These are phyloP conservation scores for Halocaridina rubra DNA, from an alignment of 2,888 invertebrate genomes.

Conservation along the genomic window DNA sequence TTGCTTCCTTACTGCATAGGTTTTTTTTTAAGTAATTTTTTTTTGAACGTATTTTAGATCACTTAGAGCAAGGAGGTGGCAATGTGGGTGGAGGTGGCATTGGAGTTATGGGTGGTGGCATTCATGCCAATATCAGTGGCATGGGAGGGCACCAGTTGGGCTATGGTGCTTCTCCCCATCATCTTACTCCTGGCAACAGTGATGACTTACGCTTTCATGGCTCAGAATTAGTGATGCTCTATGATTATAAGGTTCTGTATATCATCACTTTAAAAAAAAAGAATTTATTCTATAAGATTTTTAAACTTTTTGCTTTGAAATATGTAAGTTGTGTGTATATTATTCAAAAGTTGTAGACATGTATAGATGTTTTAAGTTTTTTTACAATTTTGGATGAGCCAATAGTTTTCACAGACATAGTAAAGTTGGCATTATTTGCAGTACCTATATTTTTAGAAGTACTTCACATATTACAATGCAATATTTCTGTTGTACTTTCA, in stretches of 20 bases:
- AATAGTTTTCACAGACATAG: too few species aligned
- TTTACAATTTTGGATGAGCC: too few species aligned
- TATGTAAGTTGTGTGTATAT: neutral
- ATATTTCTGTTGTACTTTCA: conserved; percentile 66
- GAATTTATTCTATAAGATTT: neutral
- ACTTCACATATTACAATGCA: neutral
- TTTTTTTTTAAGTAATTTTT: too few species aligned
- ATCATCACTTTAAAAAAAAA: neutral
- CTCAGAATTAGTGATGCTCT: conserved; percentile 92
- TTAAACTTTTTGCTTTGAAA: neutral
- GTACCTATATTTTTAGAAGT: neutral
- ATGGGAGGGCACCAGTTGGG: conserved; percentile 36
- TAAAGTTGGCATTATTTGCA: too few species aligned
- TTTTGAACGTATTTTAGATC: conserved; percentile 35
- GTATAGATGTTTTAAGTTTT: too few species aligned
- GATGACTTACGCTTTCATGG: conserved; percentile 85
- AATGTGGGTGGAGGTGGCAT: conserved; percentile 30
- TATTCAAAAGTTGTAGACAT: too few species aligned
- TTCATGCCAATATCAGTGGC: conserved; percentile 18
- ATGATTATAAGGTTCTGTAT: conserved; percentile 84
- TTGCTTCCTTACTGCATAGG: too few species aligned
- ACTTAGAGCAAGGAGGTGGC: conserved; percentile 49
- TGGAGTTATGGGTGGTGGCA: conserved; percentile 36
- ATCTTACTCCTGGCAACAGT: conserved; percentile 63
- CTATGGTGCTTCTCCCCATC: conserved; percentile 56